Evolutionary conservation across 2,113 vertebrate species (phyloP).

Genomic region (Ailurus styani): DNA sequence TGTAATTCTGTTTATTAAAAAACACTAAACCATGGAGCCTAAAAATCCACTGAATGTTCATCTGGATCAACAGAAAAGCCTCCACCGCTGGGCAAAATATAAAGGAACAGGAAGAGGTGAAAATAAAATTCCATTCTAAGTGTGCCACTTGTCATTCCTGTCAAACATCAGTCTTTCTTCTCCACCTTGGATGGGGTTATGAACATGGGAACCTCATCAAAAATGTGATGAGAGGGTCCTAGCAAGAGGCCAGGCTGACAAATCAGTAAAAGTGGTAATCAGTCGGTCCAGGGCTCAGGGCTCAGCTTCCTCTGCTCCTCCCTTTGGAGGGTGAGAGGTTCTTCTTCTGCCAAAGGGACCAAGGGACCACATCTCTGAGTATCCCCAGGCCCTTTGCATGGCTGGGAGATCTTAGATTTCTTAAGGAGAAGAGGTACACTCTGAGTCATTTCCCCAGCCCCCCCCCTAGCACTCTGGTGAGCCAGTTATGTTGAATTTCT

Average conservation of each 20-base stretch:
- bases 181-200: neutral
- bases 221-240: neutral
- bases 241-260: neutral
- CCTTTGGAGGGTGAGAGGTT: neutral
- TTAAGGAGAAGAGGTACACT: neutral
- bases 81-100: neutral
- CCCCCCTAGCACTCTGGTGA: neutral
- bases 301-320: neutral
- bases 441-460: neutral
- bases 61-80: neutral
- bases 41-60: neutral
- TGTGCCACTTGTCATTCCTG: neutral
- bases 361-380: no score
- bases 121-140: neutral
- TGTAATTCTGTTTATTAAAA: neutral
- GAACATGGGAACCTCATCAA: neutral
- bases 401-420: neutral
- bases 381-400: accelerated
- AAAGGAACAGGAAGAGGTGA: neutral
- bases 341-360: neutral
- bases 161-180: neutral
- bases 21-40: neutral
- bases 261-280: no score
- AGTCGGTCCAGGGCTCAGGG: neutral
- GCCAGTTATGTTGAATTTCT: neutral